Conservation (phyloP, 1,140 invertebrate species). For the Oncopodura yosiiana region DNA sequence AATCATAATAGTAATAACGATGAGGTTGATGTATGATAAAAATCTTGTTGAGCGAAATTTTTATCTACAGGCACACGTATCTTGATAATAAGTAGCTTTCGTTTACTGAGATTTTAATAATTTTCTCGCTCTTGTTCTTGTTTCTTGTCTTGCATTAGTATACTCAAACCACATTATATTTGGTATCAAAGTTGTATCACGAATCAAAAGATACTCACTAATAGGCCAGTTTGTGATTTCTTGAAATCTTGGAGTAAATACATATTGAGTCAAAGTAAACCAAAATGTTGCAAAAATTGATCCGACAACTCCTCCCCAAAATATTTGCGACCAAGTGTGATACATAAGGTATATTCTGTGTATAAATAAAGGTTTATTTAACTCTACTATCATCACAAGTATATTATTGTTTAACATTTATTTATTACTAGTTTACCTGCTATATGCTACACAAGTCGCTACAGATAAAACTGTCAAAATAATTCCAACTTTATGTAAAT, state of each 20-base stretch:
- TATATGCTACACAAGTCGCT: slow-evolving; percentile 41
- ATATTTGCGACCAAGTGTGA: slow-evolving; percentile 71
- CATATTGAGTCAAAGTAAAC: slow-evolving; percentile 66
- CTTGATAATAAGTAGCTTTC: no score
- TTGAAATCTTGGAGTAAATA: slow-evolving; percentile 77
- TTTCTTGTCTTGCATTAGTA: slow-evolving; percentile 71
- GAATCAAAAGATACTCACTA: slow-evolving; percentile 73
- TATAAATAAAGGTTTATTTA: slow-evolving; percentile 52
- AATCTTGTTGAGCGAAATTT: no score
- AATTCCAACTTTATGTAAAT: slow-evolving; percentile 35
- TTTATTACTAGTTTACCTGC: slow-evolving; percentile 37
- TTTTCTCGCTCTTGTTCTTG: slow-evolving; percentile 67
- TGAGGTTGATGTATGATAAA: no score
- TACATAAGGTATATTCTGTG: slow-evolving; percentile 77
- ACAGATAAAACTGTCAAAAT: slow-evolving; percentile 37
- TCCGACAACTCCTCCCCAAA: slow-evolving; percentile 63
- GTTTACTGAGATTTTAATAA: slow-evolving; percentile 82
- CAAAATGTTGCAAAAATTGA: slow-evolving; percentile 57
- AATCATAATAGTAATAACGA: no score
- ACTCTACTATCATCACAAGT: slow-evolving; percentile 44
- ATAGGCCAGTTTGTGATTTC: slow-evolving; percentile 73
- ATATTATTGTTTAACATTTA: slow-evolving; percentile 4
- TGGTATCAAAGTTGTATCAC: slow-evolving; percentile 83
- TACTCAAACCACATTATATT: slow-evolving; percentile 93
- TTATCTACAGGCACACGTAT: no score